phyloP scores from a whole-genome alignment of 2,888 invertebrate species.

The Platycnemis pennipes region DNA sequence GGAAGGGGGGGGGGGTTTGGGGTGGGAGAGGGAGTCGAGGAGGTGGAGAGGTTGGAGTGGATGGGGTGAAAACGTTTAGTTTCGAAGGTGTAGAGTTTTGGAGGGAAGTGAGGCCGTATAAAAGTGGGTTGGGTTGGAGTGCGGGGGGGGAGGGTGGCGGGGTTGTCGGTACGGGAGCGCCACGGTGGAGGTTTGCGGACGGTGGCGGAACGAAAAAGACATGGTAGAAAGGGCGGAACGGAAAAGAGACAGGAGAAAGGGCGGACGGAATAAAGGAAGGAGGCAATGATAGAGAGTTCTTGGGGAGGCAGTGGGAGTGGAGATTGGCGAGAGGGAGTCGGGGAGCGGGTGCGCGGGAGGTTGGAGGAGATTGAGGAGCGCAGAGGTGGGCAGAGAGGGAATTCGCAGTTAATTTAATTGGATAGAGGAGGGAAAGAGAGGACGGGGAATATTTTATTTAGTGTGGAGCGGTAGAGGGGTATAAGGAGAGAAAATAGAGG shows the following conservation, averaged over 20 bases:
- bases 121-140: background rate
- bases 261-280: background rate
- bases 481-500: background rate
- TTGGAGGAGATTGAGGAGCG: background rate
- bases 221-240: background rate
- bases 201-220: background rate
- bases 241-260: conserved; percentile 16
- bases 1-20: too few relatives aligned
- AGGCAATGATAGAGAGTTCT: background rate
- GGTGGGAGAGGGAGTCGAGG: too few relatives aligned
- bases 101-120: background rate
- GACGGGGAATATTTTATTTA: conserved; percentile 39
- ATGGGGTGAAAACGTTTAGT: conserved; percentile 59
- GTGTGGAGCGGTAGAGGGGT: background rate
- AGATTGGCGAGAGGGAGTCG: background rate
- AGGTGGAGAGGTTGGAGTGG: too few relatives aligned
- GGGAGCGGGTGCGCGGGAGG: background rate
- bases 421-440: background rate
- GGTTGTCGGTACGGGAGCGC: background rate
- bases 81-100: conserved; percentile 61
- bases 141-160: background rate
- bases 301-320: too few relatives aligned
- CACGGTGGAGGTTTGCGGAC: too few relatives aligned
- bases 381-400: background rate
- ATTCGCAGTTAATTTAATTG: conserved; percentile 50